Evolutionary conservation across 2,113 vertebrate species (phyloP).

Genomic region (Uria lomvia): DNA sequence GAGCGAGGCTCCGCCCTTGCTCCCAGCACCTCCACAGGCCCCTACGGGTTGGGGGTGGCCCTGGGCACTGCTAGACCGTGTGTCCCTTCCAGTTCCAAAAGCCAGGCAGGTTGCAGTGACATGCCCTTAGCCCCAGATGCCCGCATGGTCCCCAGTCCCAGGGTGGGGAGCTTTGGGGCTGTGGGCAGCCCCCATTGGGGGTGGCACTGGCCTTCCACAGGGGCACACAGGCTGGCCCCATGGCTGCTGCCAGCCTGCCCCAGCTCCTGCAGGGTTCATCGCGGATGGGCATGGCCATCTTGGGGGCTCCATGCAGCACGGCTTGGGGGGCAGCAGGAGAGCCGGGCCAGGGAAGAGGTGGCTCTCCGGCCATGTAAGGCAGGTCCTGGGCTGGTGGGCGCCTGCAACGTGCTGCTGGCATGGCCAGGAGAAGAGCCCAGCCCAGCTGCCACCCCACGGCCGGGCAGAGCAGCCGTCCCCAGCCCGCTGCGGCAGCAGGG

Average conservation of each 20-base stretch:
- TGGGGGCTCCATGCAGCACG: fast-evolving
- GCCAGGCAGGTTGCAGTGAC: neutral
- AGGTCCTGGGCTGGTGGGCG: neutral
- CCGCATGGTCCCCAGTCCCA: fast-evolving
- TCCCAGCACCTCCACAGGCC: neutral
- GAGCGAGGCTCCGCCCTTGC: fast-evolving
- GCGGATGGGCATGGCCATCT: fast-evolving
- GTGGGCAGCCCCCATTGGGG: neutral
- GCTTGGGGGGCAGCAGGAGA: neutral
- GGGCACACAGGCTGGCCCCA: neutral
- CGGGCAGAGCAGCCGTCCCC: neutral
- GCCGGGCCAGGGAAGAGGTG: fast-evolving
- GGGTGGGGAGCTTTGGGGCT: neutral
- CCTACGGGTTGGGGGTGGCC: neutral
- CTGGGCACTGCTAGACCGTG: too few species aligned
- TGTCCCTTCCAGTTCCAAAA: neutral
- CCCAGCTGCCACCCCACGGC: neutral
- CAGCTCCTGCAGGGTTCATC: neutral
- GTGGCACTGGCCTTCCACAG: neutral
- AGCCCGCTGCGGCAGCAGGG: neutral
- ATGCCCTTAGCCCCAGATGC: neutral
- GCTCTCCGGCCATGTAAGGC: fast-evolving
- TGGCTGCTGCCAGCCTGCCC: neutral
- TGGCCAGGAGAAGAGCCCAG: neutral
- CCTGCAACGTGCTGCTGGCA: neutral